Base-by-base conservation (phyloP, 2,797 vertebrate species). In the Microcaecilia unicolor region DNA sequence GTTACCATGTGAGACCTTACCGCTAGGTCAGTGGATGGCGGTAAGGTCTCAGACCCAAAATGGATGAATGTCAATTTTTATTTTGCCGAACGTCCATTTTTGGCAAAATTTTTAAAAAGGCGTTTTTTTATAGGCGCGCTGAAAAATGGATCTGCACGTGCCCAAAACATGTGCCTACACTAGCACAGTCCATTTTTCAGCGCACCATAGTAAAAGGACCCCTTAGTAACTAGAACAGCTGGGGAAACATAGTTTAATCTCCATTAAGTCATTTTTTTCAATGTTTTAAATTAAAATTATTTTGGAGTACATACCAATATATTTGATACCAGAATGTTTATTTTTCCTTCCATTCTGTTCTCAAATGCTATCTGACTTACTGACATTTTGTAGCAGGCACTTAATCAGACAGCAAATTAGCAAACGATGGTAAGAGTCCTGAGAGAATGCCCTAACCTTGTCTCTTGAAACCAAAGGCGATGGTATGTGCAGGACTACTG, bases 231-330 rank as follows among this genome's bases (percentile, higher is more conserved):
- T n/a, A n/a, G n/a, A n/a, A n/a, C n/a, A n/a, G n/a, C n/a, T n/a
- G n/a, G n/a, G 81, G 74, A 77, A 79, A 79, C 69, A 41, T 75
- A 64, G 67, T 66, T 80, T 81, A 83, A 77, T 76, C 75, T 72
- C 76, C 75, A 80, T 77, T 80, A 81, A 80, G 54, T 69, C 79
- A n/a, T n/a, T 81, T 80, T 80, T 78, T 18, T 42, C 39, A 83
- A 81, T 77, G 71, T 57, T 70, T 70, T 71, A 58, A 69, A 76
- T 80, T 77, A 76, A 63, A 70, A 79, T 76, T 79, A 75, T 79
- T 44, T 83, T 78, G 79, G 69, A 71, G 48, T 70, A 46, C 42
- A 41, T 34, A 55, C 38, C 66, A 72, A 78, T 82, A 81, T 81
- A 78, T 74, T 78, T 28, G 41, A 55, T 59, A 54, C 37, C 32